Percentiles rank a stretch among this genome's conserved stretches.
Evolutionary conservation across 2,797 vertebrate genomes (phyloP).

Genomic region (Chiroxiphia lanceolata): DNA sequence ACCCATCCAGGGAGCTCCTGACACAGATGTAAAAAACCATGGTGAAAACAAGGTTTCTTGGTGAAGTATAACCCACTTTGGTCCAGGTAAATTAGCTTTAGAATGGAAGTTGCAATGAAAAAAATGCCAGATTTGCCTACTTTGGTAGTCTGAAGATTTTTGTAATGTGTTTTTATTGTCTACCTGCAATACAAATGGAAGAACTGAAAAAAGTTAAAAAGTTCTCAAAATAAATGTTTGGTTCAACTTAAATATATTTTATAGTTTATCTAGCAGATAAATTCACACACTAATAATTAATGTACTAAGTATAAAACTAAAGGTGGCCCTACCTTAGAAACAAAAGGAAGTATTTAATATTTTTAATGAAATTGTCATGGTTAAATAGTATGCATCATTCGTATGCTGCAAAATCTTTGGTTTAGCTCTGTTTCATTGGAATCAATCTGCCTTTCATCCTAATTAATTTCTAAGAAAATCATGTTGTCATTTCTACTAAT

Average conservation of each 20-base stretch:
- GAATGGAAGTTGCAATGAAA: neutral
- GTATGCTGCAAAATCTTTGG: neutral
- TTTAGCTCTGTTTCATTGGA: neutral
- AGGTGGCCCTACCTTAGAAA: neutral
- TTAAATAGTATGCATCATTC: neutral
- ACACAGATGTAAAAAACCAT: fast-evolving
- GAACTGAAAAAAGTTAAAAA: neutral
- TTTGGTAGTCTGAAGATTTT: neutral
- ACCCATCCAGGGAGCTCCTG: neutral
- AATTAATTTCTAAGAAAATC: neutral
- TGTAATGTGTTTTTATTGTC: fast-evolving
- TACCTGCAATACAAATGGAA: neutral
- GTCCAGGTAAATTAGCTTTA: neutral
- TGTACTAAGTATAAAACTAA: neutral
- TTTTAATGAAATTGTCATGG: neutral
- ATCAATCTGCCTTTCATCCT: neutral
- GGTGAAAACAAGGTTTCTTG: neutral
- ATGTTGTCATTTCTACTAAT: neutral
- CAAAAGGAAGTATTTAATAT: neutral
- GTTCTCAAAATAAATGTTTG: neutral
- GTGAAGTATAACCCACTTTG: neutral
- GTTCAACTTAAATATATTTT: neutral
- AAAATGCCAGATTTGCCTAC: neutral
- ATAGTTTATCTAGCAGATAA: neutral
- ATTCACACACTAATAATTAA: neutral